Conservation (phyloP, 1,140 invertebrate genomes). For the Bombus impatiens region DNA sequence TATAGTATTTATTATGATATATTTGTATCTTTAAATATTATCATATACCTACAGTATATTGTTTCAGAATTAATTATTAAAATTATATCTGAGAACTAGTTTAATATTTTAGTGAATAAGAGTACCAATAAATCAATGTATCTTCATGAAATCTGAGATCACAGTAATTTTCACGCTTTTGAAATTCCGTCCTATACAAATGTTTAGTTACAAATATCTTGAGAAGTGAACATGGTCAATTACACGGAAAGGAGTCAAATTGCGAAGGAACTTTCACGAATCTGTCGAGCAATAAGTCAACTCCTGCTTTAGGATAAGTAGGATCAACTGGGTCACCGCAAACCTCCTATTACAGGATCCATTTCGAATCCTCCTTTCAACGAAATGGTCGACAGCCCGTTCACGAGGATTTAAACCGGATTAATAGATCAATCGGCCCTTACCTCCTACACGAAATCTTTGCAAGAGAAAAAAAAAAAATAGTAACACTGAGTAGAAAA, state of each 20-base stretch:
- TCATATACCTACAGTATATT: too few species aligned
- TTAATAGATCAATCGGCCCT: conserved; percentile 58
- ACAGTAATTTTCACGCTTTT: background rate
- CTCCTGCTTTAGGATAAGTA: conserved; percentile 51
- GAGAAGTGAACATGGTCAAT: conserved; percentile 18
- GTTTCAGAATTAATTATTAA: too few species aligned
- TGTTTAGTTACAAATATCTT: background rate
- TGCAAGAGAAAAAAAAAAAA: conserved; percentile 8
- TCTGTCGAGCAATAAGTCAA: conserved; percentile 66
- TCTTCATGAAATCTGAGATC: background rate
- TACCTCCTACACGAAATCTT: background rate
- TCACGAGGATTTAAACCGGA: conserved; percentile 54
- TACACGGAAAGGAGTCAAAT: conserved; percentile 50
- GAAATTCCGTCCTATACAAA: background rate
- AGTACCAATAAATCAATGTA: background rate
- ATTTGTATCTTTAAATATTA: background rate
- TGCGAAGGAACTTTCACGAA: conserved; percentile 57
- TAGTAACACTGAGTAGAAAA: too few species aligned
- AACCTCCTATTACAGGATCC: conserved; percentile 69
- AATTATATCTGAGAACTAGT: background rate
- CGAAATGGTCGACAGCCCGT: conserved; percentile 59
- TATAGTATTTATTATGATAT: background rate
- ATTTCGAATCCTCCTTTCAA: conserved; percentile 66
- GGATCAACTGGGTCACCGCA: conserved; percentile 56
- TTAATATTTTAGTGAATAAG: background rate